Base-by-base conservation (phyloP, 2,888 invertebrate species). In the Meteorus cinctellus region DNA sequence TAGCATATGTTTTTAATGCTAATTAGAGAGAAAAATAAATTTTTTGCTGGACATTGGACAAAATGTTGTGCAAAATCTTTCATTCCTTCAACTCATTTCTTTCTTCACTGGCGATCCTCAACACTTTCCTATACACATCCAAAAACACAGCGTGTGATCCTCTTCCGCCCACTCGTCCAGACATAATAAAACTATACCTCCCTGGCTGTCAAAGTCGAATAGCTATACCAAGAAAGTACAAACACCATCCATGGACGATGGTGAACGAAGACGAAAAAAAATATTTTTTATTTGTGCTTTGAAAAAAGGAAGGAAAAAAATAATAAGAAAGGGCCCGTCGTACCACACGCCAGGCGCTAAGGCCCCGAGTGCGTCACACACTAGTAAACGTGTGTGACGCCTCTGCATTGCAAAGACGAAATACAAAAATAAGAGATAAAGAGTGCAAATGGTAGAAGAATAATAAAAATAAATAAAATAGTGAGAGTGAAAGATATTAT, bases 151-250 rank as follows among this genome's bases (percentile, higher is more conserved):
- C 79, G 81, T 83, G 83, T 83, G 84, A 79, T 80, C 81, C 81
- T 81, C 83, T 81, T 79, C 80, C 87, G 84, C 87, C 87, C 84
- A 87, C 87, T 84, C 86, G 79, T 78, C 84, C 85, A 88, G 88
- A 88, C 86, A 88, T 84, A 88, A 88, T 87, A 88, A 88, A 87
- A 88, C 87, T 86, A 87, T 84, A 82, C 83, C 83, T 82, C 83
- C 84, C 85, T 83, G 86, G 80, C 84, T 82, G 84, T 85, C 36
- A 67, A 55, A 55, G 55, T 55, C 60, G 67, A 67, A 67, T 86
- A 88, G 86, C 55, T 55, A 55, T 87, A 87, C 86, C 83, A 83
- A 85, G 86, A 85, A 86, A 87, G 87, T 87, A 84, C 84, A 55
- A 55, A 55, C 55, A n/a, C 55, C 55, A 55, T 55, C 77, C 79